Evolutionary conservation across 1,140 invertebrate genomes (phyloP), one percentile per base, ranked within the genome.

Genomic region (Dufourea novaeangliae): DNA sequence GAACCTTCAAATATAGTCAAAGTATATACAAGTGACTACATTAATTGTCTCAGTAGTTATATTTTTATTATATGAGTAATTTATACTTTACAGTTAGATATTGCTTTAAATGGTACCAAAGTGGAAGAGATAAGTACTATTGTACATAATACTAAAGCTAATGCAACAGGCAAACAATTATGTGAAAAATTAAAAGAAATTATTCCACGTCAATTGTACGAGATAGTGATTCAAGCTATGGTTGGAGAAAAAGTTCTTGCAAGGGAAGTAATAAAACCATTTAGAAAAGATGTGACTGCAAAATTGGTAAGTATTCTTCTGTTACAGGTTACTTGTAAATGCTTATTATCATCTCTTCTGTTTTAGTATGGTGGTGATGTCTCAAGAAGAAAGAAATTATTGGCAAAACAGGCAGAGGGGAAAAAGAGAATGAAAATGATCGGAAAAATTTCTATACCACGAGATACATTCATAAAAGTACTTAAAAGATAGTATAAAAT

Each of bases 401-500:
- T 99, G 14, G 95, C 95, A 79, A 94, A 96, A 88, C 98, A 99
- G 93, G 94, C 96, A 3, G 97, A 98, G 88, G 98, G 98, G 10
- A 99, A 99, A 90, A 97, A 97, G 90, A 95, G 95, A 92, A 96
- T 99, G 96, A 95, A 96, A 88, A 95, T 95, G 94, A 94, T 98
- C 76, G 98, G 97, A 52, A 98, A 97, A 88, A 96, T 99, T 79
- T 94, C 96, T 87, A 93, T 99, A 79, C 97, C 98, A 10, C 95
- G 97, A 92, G 96, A 99, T 88, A 98, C 97, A 14, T 99, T 99
- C 92, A 97, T 99, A 81, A 96, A 98, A 92, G 95, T 99, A 74
- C 91, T 99, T 6, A 98, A 97, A 90, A 95, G 94, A 94, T 97
- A 94, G 93, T 77, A 54, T 17, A 8, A 57, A 56, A 56, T 29